Evolutionary conservation across 1,140 invertebrate genomes (phyloP).

Genomic region (Musca vetustissima): DNA sequence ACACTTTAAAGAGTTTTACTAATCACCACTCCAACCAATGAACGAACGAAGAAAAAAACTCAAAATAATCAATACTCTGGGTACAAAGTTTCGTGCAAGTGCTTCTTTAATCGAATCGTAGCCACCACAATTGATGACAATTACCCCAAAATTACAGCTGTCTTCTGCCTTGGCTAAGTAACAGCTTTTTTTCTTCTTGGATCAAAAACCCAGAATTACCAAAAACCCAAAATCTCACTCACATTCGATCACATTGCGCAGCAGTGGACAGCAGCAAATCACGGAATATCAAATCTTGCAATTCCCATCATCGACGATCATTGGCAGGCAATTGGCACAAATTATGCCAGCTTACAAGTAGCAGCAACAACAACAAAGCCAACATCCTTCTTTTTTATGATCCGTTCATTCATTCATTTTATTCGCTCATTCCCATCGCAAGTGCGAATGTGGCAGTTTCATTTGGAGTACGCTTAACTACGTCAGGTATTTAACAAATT

Average conservation of each 20-base stretch:
- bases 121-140: constrained; percentile 2
- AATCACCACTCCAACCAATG: constrained; percentile 15
- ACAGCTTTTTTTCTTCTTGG: background rate
- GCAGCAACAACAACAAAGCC: background rate
- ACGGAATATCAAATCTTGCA: background rate
- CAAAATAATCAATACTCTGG: constrained; percentile 16
- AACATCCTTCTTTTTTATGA: background rate
- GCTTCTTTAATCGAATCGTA: too few relatives aligned
- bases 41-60: too few relatives aligned
- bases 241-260: background rate
- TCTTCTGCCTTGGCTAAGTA: background rate
- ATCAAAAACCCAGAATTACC: too few relatives aligned
- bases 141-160: constrained; percentile 19
- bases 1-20: constrained; percentile 10
- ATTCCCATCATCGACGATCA: background rate
- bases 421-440: background rate
- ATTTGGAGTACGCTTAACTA: constrained; percentile 19
- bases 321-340: background rate
- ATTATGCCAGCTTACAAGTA: background rate
- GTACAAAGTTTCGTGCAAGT: background rate
- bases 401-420: background rate
- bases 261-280: constrained; percentile 3
- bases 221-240: constrained; percentile 8
- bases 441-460: constrained; percentile 9
- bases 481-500: constrained; percentile 21